These are phyloP conservation scores for Camponotus vicinus DNA, from an alignment of 1,140 invertebrate species.

Conservation along the genomic window DNA sequence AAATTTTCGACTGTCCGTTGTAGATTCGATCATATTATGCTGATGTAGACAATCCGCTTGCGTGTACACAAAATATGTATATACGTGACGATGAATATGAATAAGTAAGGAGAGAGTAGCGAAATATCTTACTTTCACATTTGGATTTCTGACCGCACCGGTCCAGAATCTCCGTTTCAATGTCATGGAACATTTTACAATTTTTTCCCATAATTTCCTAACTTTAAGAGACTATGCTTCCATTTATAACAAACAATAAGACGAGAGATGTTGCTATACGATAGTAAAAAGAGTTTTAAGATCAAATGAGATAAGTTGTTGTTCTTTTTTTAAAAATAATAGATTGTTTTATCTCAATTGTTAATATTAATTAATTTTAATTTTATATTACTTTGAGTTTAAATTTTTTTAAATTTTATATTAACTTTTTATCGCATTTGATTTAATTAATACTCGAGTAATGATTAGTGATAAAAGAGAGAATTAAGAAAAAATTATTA, in stretches of 20 bases:
- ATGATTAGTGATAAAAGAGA: neutral
- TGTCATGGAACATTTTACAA: constrained; percentile 1
- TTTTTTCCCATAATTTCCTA: neutral
- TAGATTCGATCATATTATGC: constrained; percentile 23
- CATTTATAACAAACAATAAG: neutral
- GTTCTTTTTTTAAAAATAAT: neutral
- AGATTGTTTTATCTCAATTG: neutral
- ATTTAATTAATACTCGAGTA: neutral
- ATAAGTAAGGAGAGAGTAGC: constrained; percentile 15
- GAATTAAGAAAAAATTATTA: neutral
- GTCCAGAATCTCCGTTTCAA: constrained; percentile 7
- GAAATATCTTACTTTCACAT: constrained; percentile 66
- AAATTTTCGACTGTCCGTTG: neutral
- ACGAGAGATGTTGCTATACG: no score
- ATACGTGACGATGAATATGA: constrained; percentile 26
- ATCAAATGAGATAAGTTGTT: neutral
- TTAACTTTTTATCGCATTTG: constrained; percentile 1
- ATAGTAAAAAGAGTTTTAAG: neutral
- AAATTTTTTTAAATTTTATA: neutral
- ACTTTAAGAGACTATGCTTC: neutral
- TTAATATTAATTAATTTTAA: neutral
- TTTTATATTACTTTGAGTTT: neutral
- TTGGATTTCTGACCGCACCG: constrained; percentile 36
- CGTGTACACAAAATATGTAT: neutral
- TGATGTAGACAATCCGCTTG: neutral